A percentile compares a stretch with the other conserved stretches of the same genome.
These are phyloP conservation scores for Amia ocellicauda DNA, from an alignment of 2,113 vertebrate species.

Conservation along the genomic window DNA sequence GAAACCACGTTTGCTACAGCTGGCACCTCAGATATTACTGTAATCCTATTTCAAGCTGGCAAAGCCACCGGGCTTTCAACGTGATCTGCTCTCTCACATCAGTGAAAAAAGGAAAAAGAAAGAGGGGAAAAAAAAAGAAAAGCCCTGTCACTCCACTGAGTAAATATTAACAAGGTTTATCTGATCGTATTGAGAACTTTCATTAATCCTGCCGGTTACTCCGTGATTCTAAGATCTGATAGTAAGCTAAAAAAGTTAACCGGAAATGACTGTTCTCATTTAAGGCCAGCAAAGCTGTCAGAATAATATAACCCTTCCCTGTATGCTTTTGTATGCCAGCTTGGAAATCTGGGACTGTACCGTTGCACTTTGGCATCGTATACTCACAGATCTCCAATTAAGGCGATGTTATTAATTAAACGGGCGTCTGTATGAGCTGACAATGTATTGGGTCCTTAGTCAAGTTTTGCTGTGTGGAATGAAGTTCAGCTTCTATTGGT, in stretches of 20 bases:
- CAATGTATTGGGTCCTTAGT: too few species aligned
- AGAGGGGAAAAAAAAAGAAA: too few species aligned
- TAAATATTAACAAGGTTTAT: neutral
- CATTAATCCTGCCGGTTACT: slow-evolving; percentile 5
- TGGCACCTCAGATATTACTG: slow-evolving; percentile 46
- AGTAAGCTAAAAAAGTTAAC: neutral
- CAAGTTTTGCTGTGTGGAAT: too few species aligned
- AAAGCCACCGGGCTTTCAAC: slow-evolving; percentile 65
- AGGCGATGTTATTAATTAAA: too few species aligned
- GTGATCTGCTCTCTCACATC: slow-evolving; percentile 58
- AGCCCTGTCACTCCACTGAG: neutral
- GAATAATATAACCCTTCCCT: neutral
- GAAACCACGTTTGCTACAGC: slow-evolving; percentile 45
- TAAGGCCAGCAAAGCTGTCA: neutral
- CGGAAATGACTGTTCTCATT: neutral
- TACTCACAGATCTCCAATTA: neutral
- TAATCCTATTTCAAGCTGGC: slow-evolving; percentile 50
- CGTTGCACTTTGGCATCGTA: neutral
- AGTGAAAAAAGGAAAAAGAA: too few species aligned
- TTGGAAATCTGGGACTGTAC: neutral
- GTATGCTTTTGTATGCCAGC: neutral
- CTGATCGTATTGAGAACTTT: neutral
- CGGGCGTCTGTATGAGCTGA: too few species aligned
- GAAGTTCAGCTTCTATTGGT: too few species aligned
- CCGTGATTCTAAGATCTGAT: neutral